Base-by-base conservation (phyloP, 2,113 vertebrate genomes). In the Corythaeola cristata region DNA sequence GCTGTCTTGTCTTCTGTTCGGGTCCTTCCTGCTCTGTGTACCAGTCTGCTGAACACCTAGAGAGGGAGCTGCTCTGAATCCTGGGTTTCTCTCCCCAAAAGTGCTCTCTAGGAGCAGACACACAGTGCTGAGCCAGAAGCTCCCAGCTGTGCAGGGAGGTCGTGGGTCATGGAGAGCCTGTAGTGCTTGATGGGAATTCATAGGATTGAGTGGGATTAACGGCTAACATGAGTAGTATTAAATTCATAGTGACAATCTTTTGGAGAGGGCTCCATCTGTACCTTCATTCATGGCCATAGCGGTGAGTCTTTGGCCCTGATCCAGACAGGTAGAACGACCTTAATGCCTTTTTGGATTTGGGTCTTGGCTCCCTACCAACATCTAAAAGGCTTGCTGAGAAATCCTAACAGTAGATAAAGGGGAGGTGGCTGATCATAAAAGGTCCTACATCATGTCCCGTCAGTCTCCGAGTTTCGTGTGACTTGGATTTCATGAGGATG, bases 1-100 rank as follows among this genome's bases (percentile, higher is more conserved):
- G 95, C 96, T 97, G 94, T 80, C 95, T 79, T 78, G 74, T 96
- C 91, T 94, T 85, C 95, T 94, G 58, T 82, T 95, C 3, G 1
- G n/a, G 73, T 82, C 81, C 24, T 24, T 82, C 77, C 84, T 82
- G 85, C 74, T 89, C 87, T 30, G 3, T n/a, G 59, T 79, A 55
- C 53, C 59, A 87, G 15, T 73, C 89, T 97, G 66, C 89, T 93
- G 59, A 68, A 58, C 89, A 75, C 62, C 80, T 75, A 19, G 86
- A 24, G 72, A 72, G 80, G 50, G 69, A 89, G 41, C 60, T 11
- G 12, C 81, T 89, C 89, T 72, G 50, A 68, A 52, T 92, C 21
- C 9, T 12, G 26, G 41, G 45, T 69, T 85, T 59, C 39, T 82
- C 33, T 76, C 78, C 77, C 81, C 22, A 47, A 4, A 82, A 90